Percentiles rank a stretch among this genome's conserved stretches.
These are phyloP conservation scores for Drosophila suboccidentalis DNA, from an alignment of 2,888 invertebrate species.

Conservation along the genomic window DNA sequence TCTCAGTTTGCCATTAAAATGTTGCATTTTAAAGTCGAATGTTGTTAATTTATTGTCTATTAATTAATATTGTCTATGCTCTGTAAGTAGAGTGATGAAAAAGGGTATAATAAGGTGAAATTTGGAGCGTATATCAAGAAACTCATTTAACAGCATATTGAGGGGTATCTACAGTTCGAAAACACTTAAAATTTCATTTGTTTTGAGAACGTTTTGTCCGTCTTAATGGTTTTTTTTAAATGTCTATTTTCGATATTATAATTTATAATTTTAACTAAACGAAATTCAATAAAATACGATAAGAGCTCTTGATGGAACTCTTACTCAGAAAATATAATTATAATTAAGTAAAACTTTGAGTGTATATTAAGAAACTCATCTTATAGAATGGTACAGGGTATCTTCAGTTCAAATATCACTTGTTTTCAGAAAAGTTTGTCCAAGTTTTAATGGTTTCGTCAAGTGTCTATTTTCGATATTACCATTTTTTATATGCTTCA, in stretches of 20 bases:
- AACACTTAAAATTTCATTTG: neutral
- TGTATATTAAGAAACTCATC: too few species aligned
- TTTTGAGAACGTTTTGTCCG: neutral
- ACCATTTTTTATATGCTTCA: too few species aligned
- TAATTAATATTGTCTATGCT: constrained; percentile 4
- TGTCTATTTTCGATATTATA: constrained; percentile 5
- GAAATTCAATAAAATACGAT: constrained; percentile 6
- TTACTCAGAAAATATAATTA: constrained; percentile 3
- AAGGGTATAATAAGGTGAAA: neutral
- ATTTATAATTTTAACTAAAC: neutral
- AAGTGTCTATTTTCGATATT: too few species aligned
- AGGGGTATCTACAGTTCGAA: neutral
- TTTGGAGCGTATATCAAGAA: too few species aligned
- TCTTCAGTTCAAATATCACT: too few species aligned
- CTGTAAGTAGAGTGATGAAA: neutral
- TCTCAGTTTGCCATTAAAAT: constrained; percentile 1
- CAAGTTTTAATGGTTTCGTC: too few species aligned
- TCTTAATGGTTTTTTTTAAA: constrained; percentile 9
- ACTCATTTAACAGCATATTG: neutral
- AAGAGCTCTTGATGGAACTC: constrained; percentile 5
- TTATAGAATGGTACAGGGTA: too few species aligned
- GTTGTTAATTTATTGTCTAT: neutral
- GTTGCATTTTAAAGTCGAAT: neutral
- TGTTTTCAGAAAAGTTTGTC: too few species aligned
- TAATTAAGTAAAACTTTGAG: too few species aligned